A percentile compares a stretch with the other conserved stretches of the same genome.
Evolutionary conservation across 2,113 vertebrate species (phyloP).

Genomic region (Abramis brama): DNA sequence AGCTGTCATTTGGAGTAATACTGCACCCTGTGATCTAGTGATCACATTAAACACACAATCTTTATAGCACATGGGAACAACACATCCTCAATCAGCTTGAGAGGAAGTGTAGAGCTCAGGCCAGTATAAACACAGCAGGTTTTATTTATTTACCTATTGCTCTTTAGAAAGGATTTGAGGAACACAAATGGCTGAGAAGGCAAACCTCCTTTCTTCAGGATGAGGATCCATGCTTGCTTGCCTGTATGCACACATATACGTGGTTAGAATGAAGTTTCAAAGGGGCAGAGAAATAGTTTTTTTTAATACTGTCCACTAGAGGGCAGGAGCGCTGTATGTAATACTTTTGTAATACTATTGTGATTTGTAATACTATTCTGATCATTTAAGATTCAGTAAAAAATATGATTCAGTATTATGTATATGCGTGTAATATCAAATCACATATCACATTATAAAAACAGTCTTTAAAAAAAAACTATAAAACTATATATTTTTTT

Average conservation of each 20-base stretch:
- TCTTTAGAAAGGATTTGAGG: neutral
- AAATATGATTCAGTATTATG: neutral
- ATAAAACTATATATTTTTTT: neutral
- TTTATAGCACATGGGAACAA: neutral
- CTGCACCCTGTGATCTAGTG: neutral
- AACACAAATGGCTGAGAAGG: neutral
- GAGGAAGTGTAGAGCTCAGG: neutral
- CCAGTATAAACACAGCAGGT: neutral
- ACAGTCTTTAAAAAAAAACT: neutral
- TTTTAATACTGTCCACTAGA: slow-evolving; percentile 8
- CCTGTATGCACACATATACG: neutral
- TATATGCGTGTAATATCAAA: neutral
- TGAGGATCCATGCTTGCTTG: neutral
- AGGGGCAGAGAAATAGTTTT: neutral
- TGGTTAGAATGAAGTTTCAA: neutral
- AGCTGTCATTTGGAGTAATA: slow-evolving; percentile 7
- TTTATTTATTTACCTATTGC: neutral
- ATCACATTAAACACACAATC: neutral
- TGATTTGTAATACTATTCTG: neutral
- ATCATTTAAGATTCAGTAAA: neutral
- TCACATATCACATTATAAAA: neutral
- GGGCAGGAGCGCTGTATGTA: neutral
- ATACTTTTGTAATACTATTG: no score
- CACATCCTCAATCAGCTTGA: neutral
- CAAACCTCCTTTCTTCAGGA: neutral